Base-by-base conservation (phyloP, 2,888 invertebrate genomes). In the Heteromyza rotundicornis region DNA sequence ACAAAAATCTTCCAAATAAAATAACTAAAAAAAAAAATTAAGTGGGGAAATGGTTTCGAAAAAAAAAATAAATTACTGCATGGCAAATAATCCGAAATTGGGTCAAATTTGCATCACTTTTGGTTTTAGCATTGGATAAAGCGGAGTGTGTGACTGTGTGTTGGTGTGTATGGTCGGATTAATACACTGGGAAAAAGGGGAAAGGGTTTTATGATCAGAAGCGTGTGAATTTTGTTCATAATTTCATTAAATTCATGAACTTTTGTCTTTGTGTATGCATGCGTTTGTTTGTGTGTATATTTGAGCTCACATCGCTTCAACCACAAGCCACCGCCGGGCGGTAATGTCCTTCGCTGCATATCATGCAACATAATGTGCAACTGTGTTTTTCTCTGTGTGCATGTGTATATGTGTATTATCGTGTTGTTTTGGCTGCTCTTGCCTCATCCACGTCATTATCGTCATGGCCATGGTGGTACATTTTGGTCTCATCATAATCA, bases 21-120 rank as follows among this genome's bases (percentile, higher is more conserved):
- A n/a, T n/a, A n/a, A 40, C 40, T 40, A n/a, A 10, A 10, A 40
- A 40, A 27, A 27, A 27, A 27, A 27, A 27, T 27, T 7, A 27
- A 27, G 10, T 7, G 10, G 10, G 14, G 47, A 17, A 17, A 20
- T n/a, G 17, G 27, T 35, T 32, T 19, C 24, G 36, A 22, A 40
- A 32, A 47, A 52, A 17, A 44, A 60, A 36, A 17, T 24, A 47
- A 47, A 24, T 40, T n/a, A n/a, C n/a, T 40, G 47, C 44, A 56
- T 58, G 51, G 47, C 56, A 64, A 59, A 60, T 44, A 62, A 49
- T 27, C 49, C 44, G 57, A 63, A 67, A 65, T 65, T 65, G 56
- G 67, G 67, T 67, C 67, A 65, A 67, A 67, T 67, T 67, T 67
- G 64, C 62, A 64, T 61, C 61, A 62, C 64, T 63, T 60, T 63